Base-by-base conservation (phyloP, 2,888 invertebrate genomes). In the Xanthia icteritia region DNA sequence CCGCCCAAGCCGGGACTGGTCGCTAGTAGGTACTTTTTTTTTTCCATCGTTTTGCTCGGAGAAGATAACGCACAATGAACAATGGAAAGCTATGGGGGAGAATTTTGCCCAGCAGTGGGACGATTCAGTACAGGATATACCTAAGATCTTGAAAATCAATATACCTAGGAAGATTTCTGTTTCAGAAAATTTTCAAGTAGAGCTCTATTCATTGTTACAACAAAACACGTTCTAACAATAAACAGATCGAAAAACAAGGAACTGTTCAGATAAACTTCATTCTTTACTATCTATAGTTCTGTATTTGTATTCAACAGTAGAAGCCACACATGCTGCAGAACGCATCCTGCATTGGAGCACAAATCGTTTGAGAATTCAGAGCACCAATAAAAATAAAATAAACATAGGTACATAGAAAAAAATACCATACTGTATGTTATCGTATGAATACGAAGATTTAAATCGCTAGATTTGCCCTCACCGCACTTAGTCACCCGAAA, bases 351-450 rank as follows among this genome's bases (percentile, higher is more conserved):
- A 45, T 51, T 63, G n/a, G 20, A 51, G 8, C 27, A 54, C 5
- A 73, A 58, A 63, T 31, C 5, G 56, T 66, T 71, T 63, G 58
- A 51, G 36, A 61, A 66, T 60, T 23, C 27, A 51, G 27, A n/a
- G 20, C 8, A 45, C 13, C 27, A 68, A 48, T 54, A 60, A 67
- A 77, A 74, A 65, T 63, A 64, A 70, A 51, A 72, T 58, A 58
- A 8, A 45, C 13, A 17, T 17, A n/a, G n/a, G n/a, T n/a, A 36
- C 15, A 15, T 51, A 23, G 5, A 61, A 84, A 80, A 67, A 67
- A 60, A 36, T 42, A 56, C 63, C 51, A 66, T 56, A 76, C 39
- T 39, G 74, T 72, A 81, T 85, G 71, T 79, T 72, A 73, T 73
- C 74, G 65, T 76, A 81, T 39, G 51, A 51, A n/a, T 51, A 68